Percentiles rank a stretch among this genome's conserved stretches.
phyloP scores from a whole-genome alignment of 2,797 vertebrate species.

The Champsocephalus esox region DNA sequence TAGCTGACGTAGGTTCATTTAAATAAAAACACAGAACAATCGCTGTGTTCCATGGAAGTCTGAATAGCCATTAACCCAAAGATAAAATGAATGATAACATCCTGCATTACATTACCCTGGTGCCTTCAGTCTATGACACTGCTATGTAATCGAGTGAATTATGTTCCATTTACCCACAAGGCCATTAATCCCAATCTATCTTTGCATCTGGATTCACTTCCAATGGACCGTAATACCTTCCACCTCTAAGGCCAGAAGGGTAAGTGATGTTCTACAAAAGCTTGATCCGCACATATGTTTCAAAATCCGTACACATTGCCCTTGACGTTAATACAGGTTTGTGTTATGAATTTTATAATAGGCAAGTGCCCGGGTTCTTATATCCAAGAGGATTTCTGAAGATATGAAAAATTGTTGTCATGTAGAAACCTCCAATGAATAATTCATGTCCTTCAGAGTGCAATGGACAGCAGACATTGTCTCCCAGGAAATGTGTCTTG shows the following conservation, averaged over 20 bases:
- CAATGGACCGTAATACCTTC: constrained; percentile 44
- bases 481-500: constrained; percentile 61
- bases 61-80: constrained; percentile 49
- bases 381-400: constrained; percentile 52
- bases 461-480: constrained; percentile 56
- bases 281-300: constrained; percentile 43
- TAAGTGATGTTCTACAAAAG: constrained; percentile 42
- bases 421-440: constrained; percentile 60
- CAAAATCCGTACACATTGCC: constrained; percentile 29
- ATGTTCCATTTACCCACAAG: constrained; percentile 61
- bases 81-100: constrained; percentile 63
- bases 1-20: constrained; percentile 2
- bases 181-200: constrained; percentile 68
- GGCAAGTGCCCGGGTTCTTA: constrained; percentile 19
- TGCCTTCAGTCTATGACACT: constrained; percentile 64
- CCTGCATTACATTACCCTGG: constrained; percentile 46
- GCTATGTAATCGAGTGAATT: constrained; percentile 66
- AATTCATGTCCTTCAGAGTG: constrained; percentile 59
- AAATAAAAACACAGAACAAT: constrained; percentile 19
- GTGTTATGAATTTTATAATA: constrained; percentile 53
- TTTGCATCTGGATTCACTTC: constrained; percentile 63
- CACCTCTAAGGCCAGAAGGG: constrained; percentile 43
- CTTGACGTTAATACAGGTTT: constrained; percentile 50
- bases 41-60: constrained; percentile 17
- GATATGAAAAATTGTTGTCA: constrained; percentile 64